These are phyloP conservation scores for Kryphioiulus occultus DNA, from an alignment of 2,888 invertebrate species.

Conservation along the genomic window DNA sequence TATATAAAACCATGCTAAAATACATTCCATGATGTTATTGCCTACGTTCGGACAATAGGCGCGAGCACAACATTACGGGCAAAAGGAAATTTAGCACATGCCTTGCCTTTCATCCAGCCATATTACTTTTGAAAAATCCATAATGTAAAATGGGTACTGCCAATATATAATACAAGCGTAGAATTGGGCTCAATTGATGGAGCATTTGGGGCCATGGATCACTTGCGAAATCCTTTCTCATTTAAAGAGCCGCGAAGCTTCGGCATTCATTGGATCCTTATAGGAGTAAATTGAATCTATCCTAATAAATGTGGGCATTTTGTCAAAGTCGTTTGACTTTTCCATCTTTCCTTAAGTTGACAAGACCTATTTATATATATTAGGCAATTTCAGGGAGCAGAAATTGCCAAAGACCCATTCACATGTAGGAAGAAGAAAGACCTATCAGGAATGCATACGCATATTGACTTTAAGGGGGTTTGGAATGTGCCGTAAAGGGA, in stretches of 20 bases:
- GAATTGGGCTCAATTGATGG: neutral
- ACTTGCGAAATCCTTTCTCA: neutral
- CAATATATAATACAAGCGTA: neutral
- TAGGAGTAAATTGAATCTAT: slow-evolving; percentile 35
- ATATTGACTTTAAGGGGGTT: neutral
- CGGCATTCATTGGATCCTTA: neutral
- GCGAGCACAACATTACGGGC: neutral
- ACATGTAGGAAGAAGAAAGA: neutral
- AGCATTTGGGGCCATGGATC: slow-evolving; percentile 1
- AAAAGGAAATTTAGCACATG: neutral
- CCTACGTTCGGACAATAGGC: neutral
- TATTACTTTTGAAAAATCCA: slow-evolving; percentile 25
- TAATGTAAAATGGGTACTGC: neutral
- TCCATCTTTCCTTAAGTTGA: slow-evolving; percentile 39
- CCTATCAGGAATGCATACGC: neutral
- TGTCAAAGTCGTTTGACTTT: slow-evolving; percentile 36
- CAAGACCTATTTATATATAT: slow-evolving; percentile 36
- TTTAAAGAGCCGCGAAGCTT: slow-evolving; percentile 1
- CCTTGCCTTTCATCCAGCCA: neutral
- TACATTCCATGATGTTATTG: neutral
- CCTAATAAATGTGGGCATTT: slow-evolving; percentile 38
- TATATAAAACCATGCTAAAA: too few relatives aligned
- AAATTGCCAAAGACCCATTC: neutral
- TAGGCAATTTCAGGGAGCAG: neutral
- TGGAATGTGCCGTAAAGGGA: neutral